Conservation (phyloP, 2,797 vertebrate species). For the Pelodytes ibericus region DNA sequence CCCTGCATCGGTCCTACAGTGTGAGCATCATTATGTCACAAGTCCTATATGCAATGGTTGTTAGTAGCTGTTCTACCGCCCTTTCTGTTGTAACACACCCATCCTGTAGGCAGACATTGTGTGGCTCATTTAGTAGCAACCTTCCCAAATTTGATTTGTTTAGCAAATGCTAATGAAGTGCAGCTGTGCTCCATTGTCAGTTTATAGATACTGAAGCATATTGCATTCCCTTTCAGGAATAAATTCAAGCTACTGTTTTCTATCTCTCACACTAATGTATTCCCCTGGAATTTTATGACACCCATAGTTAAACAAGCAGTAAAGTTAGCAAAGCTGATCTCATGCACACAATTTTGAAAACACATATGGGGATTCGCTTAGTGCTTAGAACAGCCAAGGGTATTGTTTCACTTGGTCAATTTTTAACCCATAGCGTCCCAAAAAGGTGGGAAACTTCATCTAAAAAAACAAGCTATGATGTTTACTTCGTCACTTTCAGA, state of each 20-base stretch:
- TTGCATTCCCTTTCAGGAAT: not conserved
- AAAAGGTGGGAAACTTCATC: no score
- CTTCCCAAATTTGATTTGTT: not conserved
- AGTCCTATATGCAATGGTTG: no score
- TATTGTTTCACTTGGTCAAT: no score
- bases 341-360: slow-evolving; percentile 20
- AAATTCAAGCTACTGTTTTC: not conserved
- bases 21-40: no score
- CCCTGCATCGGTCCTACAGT: no score
- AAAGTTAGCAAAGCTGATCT: slow-evolving; percentile 15
- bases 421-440: no score
- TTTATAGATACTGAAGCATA: slow-evolving; percentile 2
- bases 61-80: no score
- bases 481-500: no score
- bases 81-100: not conserved
- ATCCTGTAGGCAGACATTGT: not conserved
- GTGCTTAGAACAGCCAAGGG: not conserved
- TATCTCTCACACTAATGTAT: not conserved
- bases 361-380: slow-evolving; percentile 28
- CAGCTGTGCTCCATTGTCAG: not conserved
- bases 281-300: not conserved
- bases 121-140: not conserved
- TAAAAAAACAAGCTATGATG: no score
- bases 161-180: not conserved
- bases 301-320: slow-evolving; percentile 6